Evolutionary conservation across 2,888 invertebrate species (phyloP).

Genomic region (Calameuta idolon): DNA sequence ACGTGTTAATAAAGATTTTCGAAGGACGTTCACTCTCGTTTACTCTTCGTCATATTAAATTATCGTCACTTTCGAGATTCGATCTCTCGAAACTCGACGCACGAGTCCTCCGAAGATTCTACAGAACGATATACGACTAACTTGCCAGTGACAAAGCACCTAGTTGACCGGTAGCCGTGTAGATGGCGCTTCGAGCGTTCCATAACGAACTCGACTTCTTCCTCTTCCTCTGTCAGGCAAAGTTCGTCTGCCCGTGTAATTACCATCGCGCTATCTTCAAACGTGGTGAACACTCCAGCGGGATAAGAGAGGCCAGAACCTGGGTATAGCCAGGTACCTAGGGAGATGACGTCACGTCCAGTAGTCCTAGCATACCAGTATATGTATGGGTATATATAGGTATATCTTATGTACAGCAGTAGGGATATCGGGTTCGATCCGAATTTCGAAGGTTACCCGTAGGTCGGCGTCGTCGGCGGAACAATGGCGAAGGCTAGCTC

Average conservation of each 20-base stretch:
- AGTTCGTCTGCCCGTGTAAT: not conserved
- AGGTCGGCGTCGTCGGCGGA: constrained; percentile 1
- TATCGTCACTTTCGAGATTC: not conserved
- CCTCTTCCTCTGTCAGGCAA: not conserved
- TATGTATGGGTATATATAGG: not conserved
- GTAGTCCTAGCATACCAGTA: not conserved
- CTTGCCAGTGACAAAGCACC: not conserved
- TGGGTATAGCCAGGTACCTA: not conserved
- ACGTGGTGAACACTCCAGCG: not conserved
- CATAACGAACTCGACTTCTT: not conserved
- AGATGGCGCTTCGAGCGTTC: not conserved
- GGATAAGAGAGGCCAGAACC: not conserved
- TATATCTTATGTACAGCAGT: not conserved
- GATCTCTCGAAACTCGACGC: not conserved
- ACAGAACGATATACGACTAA: not conserved
- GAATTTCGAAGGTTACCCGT: constrained; percentile 7
- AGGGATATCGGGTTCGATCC: not conserved
- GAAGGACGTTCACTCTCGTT: not conserved
- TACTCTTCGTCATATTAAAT: not conserved
- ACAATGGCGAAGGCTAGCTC: not conserved
- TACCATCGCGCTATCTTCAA: not conserved
- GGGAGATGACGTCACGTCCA: not conserved
- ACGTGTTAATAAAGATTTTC: not conserved
- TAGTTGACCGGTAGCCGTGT: not conserved
- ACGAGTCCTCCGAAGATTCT: not conserved